Evolutionary conservation across 2,888 invertebrate genomes (phyloP).

Genomic region (Agrochola macilenta): DNA sequence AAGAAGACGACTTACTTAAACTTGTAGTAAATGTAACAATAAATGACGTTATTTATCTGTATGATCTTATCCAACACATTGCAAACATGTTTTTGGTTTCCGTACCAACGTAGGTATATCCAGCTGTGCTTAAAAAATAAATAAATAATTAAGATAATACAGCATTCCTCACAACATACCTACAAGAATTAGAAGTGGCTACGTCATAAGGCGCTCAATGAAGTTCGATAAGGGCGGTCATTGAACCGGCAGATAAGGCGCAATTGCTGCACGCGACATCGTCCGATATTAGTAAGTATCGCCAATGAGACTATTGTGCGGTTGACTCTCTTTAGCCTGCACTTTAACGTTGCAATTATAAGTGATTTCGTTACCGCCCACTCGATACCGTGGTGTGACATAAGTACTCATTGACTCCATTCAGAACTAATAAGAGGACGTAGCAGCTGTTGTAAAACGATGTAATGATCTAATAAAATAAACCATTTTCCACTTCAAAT

Average conservation of each 20-base stretch:
- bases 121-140: constrained; percentile 28
- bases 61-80: constrained; percentile 18
- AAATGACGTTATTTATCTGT: constrained; percentile 18
- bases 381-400: constrained; percentile 37
- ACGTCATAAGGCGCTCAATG: constrained; percentile 82
- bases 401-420: constrained; percentile 39
- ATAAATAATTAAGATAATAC: constrained; percentile 38
- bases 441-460: constrained; percentile 8
- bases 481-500: neutral
- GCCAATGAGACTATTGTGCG: constrained; percentile 66
- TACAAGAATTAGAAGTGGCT: constrained; percentile 56
- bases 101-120: constrained; percentile 5
- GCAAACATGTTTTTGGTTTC: constrained; percentile 2
- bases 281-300: constrained; percentile 67
- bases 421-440: constrained; percentile 31
- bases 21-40: constrained; percentile 16
- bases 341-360: constrained; percentile 60
- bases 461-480: constrained; percentile 20
- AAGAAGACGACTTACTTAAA: neutral
- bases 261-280: constrained; percentile 71
- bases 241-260: constrained; percentile 80
- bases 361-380: constrained; percentile 57
- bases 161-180: constrained; percentile 38
- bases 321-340: constrained; percentile 57
- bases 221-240: constrained; percentile 83